These are phyloP conservation scores for Plumapathes pennacea DNA, from an alignment of 92 coral and sea anemone species.

Conservation along the genomic window DNA sequence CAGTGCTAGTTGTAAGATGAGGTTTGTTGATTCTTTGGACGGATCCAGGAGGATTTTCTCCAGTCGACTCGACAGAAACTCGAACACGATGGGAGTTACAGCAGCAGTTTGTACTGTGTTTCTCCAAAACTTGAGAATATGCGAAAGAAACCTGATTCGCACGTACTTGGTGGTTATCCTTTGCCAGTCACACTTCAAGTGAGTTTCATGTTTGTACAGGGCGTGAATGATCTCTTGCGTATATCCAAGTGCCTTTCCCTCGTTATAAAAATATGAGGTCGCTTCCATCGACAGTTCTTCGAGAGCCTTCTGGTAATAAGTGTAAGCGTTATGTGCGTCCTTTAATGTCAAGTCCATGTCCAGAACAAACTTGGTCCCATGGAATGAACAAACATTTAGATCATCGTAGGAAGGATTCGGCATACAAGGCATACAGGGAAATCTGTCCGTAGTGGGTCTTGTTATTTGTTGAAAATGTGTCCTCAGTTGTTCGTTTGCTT, in stretches of 20 bases:
- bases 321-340: neutral
- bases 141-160: constrained; percentile 22
- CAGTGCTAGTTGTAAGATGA: constrained; percentile 19
- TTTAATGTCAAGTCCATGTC: neutral
- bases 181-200: constrained; percentile 42
- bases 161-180: constrained; percentile 17
- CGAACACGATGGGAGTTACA: constrained; percentile 29
- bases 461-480: neutral
- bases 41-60: constrained; percentile 10
- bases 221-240: constrained; percentile 7
- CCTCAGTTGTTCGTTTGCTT: neutral
- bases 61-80: constrained; percentile 25
- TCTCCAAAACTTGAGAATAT: constrained; percentile 21
- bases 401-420: too few relatives aligned
- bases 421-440: too few relatives aligned
- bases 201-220: constrained; percentile 1
- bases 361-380: too few relatives aligned
- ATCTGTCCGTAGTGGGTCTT: neutral
- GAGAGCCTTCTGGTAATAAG: constrained; percentile 2
- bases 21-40: constrained; percentile 15
- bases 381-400: too few relatives aligned
- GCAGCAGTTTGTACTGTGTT: constrained; percentile 7
- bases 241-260: constrained; percentile 3
- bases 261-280: neutral
- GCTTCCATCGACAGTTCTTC: constrained; percentile 7